These are phyloP conservation scores for Cirrhinus molitorella DNA, from an alignment of 2,797 vertebrate genomes.

Conservation along the genomic window DNA sequence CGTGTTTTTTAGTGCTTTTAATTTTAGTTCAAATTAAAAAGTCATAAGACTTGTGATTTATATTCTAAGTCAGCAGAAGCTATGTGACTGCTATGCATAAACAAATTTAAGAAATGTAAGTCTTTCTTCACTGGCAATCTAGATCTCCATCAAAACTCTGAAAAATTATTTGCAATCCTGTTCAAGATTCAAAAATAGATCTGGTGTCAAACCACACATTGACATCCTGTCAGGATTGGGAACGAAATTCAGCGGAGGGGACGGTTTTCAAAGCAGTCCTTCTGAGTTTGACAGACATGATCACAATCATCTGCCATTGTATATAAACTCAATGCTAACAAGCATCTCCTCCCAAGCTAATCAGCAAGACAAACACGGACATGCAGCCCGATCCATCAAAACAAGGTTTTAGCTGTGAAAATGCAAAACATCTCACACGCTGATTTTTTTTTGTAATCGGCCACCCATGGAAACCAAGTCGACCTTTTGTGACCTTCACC, in stretches of 20 bases:
- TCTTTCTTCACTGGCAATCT: background rate
- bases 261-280: background rate
- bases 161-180: background rate
- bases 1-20: no score
- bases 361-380: background rate
- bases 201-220: background rate
- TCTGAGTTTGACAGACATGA: background rate
- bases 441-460: slow-evolving; percentile 2
- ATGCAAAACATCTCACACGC: slow-evolving; percentile 3
- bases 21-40: background rate
- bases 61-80: background rate
- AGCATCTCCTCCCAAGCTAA: background rate
- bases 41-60: background rate
- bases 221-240: background rate
- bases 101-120: background rate
- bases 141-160: background rate
- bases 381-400: background rate
- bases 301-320: background rate
- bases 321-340: slow-evolving; percentile 1
- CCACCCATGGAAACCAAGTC: slow-evolving; percentile 27
- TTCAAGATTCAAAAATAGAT: background rate
- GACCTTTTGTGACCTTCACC: slow-evolving; percentile 48
- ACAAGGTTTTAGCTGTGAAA: background rate
- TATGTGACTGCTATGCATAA: background rate
- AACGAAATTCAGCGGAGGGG: background rate